These are phyloP conservation scores for Volucella bombylans DNA, from an alignment of 2,888 invertebrate genomes.

Conservation along the genomic window DNA sequence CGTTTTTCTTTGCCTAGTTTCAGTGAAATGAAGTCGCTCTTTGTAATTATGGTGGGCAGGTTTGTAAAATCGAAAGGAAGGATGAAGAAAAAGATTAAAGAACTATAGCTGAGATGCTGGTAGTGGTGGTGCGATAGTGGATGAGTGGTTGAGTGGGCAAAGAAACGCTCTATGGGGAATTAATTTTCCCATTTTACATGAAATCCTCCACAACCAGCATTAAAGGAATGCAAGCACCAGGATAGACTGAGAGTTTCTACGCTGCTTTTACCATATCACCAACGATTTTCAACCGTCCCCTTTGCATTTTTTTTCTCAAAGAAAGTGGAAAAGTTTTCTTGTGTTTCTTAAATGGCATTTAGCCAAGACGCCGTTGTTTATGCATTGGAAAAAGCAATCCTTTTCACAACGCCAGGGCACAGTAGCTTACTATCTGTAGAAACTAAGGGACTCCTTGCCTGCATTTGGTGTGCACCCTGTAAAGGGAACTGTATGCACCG, in stretches of 20 bases:
- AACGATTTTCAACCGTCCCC: background rate
- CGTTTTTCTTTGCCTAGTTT: conserved; percentile 32
- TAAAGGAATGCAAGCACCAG: conserved; percentile 29
- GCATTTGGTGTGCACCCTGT: conserved; percentile 17
- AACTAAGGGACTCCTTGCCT: conserved; percentile 38
- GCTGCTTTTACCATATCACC: conserved; percentile 1
- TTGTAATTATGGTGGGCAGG: background rate
- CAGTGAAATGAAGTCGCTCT: conserved; percentile 37
- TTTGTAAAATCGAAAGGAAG: conserved; percentile 25
- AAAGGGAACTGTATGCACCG: no score
- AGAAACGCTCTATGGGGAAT: conserved; percentile 57
- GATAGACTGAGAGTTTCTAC: conserved; percentile 16
- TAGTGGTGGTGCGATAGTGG: background rate
- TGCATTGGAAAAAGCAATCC: conserved; percentile 63
- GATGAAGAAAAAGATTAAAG: background rate
- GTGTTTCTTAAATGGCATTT: conserved; percentile 70
- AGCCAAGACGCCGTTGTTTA: conserved; percentile 72
- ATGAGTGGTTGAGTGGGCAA: no score
- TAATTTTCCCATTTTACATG: conserved; percentile 69
- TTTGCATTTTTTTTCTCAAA: conserved; percentile 18
- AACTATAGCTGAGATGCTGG: no score
- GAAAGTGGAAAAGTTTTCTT: conserved; percentile 54
- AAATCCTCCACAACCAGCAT: conserved; percentile 43
- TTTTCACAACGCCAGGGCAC: conserved; percentile 53
- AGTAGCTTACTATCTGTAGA: background rate